Evolutionary conservation across 53 echinoderm and acorn worm species (phyloP).

Genomic region (Henricia sp.): DNA sequence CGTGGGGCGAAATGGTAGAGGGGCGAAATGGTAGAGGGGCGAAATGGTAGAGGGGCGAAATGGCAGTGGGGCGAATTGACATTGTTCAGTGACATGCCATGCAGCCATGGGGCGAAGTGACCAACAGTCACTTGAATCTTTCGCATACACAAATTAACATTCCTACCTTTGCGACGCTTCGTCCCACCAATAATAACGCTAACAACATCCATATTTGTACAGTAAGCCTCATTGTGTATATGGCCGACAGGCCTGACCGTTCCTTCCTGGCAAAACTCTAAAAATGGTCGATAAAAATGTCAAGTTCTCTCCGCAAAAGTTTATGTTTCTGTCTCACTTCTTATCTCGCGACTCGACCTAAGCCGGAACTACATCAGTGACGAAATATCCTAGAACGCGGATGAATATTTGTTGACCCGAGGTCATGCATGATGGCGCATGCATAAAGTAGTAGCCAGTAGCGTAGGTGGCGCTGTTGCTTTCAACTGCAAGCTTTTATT

Average conservation of each 20-base stretch:
- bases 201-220: constrained; percentile 53
- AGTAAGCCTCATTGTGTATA: constrained; percentile 48
- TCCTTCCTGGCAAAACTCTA: constrained; percentile 9
- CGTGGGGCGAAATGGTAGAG: too few relatives aligned
- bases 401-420: neutral
- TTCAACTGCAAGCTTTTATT: neutral
- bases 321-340: neutral
- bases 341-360: neutral
- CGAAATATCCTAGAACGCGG: neutral
- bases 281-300: constrained; percentile 27
- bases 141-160: neutral
- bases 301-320: neutral
- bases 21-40: too few relatives aligned
- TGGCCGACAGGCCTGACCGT: constrained; percentile 50
- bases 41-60: too few relatives aligned
- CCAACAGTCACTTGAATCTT: too few relatives aligned
- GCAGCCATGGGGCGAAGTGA: too few relatives aligned
- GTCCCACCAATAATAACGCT: constrained; percentile 37
- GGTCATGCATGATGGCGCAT: neutral
- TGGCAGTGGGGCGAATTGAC: too few relatives aligned
- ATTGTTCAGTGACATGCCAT: too few relatives aligned
- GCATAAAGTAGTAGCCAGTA: neutral
- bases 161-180: constrained; percentile 41
- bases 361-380: constrained; percentile 12
- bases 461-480: neutral